Conservation (phyloP, 2,113 vertebrate species). For the Gambusia holbrooki region DNA sequence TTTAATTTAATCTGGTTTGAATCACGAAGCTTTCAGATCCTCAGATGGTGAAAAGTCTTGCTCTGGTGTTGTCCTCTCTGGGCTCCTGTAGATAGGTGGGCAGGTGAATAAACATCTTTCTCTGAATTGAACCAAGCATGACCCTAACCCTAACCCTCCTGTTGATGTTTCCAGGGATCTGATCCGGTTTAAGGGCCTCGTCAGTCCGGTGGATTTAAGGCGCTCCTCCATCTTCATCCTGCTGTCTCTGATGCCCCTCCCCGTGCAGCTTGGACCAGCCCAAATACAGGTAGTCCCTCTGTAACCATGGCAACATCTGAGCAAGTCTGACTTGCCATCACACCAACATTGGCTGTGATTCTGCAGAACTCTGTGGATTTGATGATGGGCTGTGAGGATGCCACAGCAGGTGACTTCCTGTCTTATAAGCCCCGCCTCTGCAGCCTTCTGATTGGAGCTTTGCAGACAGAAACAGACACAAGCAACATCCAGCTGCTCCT, state of each 20-base stretch:
- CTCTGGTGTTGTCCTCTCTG: too few species aligned
- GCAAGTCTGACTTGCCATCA: not conserved
- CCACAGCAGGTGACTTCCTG: slow-evolving; percentile 66
- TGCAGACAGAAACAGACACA: slow-evolving; percentile 90
- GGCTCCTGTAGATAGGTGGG: too few species aligned
- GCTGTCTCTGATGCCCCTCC: slow-evolving; percentile 89
- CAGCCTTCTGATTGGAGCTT: slow-evolving; percentile 90
- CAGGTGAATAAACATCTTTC: too few species aligned
- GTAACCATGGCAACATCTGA: not conserved
- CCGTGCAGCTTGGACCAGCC: slow-evolving; percentile 89
- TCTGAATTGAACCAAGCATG: too few species aligned
- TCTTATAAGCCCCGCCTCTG: slow-evolving; percentile 88
- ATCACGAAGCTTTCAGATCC: too few species aligned
- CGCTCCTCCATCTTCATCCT: slow-evolving; percentile 91
- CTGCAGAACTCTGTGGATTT: slow-evolving; percentile 26
- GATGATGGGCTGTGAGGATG: slow-evolving; percentile 69
- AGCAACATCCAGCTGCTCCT: slow-evolving; percentile 94
- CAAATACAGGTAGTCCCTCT: slow-evolving; percentile 86
- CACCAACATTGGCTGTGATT: not conserved
- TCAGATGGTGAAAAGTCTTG: too few species aligned
- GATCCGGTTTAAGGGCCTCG: slow-evolving; percentile 89
- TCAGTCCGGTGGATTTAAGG: slow-evolving; percentile 90
- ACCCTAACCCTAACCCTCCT: not conserved
- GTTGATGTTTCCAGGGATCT: slow-evolving; percentile 81
- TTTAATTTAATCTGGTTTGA: too few species aligned